A percentile compares a stretch with the other conserved stretches of the same genome.
phyloP scores from a whole-genome alignment of 1,140 invertebrate genomes.

The Hestina assimilis region DNA sequence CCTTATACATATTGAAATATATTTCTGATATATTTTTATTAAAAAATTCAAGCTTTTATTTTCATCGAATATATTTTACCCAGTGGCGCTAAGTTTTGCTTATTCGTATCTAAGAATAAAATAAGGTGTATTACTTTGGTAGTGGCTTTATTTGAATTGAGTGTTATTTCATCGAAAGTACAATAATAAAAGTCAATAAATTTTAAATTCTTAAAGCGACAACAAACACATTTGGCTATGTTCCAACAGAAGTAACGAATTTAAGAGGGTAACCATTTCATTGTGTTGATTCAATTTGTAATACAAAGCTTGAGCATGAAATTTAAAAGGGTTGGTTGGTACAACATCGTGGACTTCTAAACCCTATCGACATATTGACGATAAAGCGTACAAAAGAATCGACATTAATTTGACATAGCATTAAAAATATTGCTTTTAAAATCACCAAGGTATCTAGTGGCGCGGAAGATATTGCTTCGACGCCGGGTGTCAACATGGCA shows the following conservation, averaged over 20 bases:
- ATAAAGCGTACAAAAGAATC: slow-evolving; percentile 58
- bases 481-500: slow-evolving; percentile 36
- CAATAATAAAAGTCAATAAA: slow-evolving; percentile 28
- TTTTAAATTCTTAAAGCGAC: slow-evolving; percentile 32
- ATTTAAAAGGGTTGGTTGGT: slow-evolving; percentile 66
- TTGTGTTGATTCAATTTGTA: slow-evolving; percentile 71
- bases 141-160: background rate
- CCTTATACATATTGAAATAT: background rate
- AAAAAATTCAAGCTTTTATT: no score
- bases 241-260: slow-evolving; percentile 42
- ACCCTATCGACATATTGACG: slow-evolving; percentile 73
- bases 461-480: slow-evolving; percentile 57
- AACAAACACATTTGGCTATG: slow-evolving; percentile 47
- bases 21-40: background rate
- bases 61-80: no score
- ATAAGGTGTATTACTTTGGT: background rate
- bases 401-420: slow-evolving; percentile 70
- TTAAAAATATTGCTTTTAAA: slow-evolving; percentile 74
- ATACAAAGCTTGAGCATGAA: slow-evolving; percentile 61
- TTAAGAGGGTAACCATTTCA: slow-evolving; percentile 47
- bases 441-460: slow-evolving; percentile 50
- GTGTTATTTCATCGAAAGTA: background rate
- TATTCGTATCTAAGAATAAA: background rate
- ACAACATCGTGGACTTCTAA: slow-evolving; percentile 51
- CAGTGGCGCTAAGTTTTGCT: no score